phyloP scores from a whole-genome alignment of 2,888 invertebrate species.

The Lydus trimaculatus region DNA sequence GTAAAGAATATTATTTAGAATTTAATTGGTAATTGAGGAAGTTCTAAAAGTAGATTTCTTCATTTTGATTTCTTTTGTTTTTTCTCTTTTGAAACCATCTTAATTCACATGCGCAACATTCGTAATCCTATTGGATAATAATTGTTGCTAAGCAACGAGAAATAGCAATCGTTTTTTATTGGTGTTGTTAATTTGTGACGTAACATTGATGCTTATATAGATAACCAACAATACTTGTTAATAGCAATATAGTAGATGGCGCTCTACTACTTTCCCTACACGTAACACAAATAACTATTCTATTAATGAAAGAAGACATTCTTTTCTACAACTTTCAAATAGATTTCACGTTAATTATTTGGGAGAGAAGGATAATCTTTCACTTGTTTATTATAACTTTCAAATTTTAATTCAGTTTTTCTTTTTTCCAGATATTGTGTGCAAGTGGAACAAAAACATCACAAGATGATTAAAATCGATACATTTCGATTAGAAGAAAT shows the following conservation, averaged over 20 bases:
- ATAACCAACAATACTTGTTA: no score
- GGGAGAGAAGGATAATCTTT: background rate
- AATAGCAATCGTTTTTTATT: background rate
- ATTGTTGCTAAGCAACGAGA: background rate
- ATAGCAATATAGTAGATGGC: no score
- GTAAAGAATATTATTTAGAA: no score
- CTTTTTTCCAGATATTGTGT: constrained; percentile 16
- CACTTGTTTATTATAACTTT: background rate
- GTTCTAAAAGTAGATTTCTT: no score
- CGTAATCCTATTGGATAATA: background rate
- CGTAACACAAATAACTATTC: background rate
- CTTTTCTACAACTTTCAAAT: background rate
- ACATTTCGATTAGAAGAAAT: constrained; percentile 16
- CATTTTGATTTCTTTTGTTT: no score
- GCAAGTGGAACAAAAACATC: background rate
- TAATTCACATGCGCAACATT: background rate
- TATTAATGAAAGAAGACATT: background rate
- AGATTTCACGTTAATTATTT: background rate
- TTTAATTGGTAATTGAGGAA: no score
- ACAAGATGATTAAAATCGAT: constrained; percentile 11
- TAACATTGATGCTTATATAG: no score
- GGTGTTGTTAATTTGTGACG: no score
- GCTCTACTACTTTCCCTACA: background rate
- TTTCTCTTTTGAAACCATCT: no score
- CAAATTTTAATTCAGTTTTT: background rate